Evolutionary conservation across 2,888 invertebrate genomes (phyloP), one percentile per base, ranked within the genome.

Genomic region (Agrotis clavis): DNA sequence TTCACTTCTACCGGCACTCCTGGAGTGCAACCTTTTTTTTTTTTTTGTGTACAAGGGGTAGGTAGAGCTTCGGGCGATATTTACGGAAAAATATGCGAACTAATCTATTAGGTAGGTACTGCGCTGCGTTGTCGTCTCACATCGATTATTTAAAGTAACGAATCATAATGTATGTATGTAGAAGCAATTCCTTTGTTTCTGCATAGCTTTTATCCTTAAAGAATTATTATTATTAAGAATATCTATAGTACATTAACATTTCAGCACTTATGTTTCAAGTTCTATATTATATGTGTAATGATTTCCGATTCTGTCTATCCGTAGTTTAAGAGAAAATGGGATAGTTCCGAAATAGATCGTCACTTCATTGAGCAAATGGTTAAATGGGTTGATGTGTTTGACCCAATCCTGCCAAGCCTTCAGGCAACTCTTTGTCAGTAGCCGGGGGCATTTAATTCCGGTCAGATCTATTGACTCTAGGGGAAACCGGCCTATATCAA

Each of bases 371-470:
- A 19, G 51, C 35, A 53, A 53, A 2, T n/a, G 11, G 25, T 59
- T 67, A 59, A 47, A 30, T 51, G 7, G 19, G 51, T 57, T 57
- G 66, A 64, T 30, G 30, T 19, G 57, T 76, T 47, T 25, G 47
- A 57, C 47, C 51, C 68, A 25, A 77, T 48, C 51, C 35, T 53
- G 6, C 18, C 13, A 60, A 41, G 59, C 53, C 48, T 25, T 21
- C 25, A 13, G 19, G 25, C 48, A 25, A 18, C 69, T 77, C 47
- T 59, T 69, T 73, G 59, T 68, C 51, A 59, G 47, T 19, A 3
- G 67, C 72, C 67, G 67, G n/a, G 21, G 57, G 76, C 67, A 57
- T 75, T 73, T 76, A 35, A 72, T 75, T 67, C 67, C 56, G 56
- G 66, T 30, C 75, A 75, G 50, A 66, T 67, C 75, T 45, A 65